Evolutionary conservation across 2,888 invertebrate species (phyloP).

Genomic region (Scrobipalpa atriplicella): DNA sequence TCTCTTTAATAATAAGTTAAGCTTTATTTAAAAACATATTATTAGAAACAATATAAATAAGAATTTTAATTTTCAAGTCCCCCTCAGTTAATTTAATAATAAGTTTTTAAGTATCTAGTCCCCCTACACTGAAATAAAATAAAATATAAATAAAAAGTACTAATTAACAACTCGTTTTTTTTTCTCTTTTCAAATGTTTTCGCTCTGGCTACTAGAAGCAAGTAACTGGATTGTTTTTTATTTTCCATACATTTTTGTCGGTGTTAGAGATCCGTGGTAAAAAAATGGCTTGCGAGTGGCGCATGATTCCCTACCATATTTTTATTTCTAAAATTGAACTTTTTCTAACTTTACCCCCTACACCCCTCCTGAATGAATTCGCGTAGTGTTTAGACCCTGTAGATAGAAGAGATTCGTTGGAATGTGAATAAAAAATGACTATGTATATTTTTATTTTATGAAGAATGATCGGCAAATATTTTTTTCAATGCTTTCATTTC

Average conservation of each 20-base stretch:
- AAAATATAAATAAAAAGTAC: constrained; percentile 42
- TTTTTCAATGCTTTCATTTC: neutral
- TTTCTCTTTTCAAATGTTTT: constrained; percentile 66
- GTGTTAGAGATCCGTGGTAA: constrained; percentile 65
- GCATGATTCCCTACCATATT: constrained; percentile 59
- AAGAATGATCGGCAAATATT: neutral
- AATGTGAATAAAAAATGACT: constrained; percentile 46
- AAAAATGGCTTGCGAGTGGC: constrained; percentile 67
- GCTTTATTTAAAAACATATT: neutral
- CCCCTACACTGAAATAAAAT: constrained; percentile 40
- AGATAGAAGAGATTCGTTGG: constrained; percentile 78
- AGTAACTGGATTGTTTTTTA: constrained; percentile 67
- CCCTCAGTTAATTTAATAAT: neutral
- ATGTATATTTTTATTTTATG: constrained; percentile 4
- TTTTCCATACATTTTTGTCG: constrained; percentile 50
- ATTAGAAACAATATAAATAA: neutral
- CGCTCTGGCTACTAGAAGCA: constrained; percentile 83
- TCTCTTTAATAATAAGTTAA: neutral
- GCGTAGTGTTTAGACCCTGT: constrained; percentile 72
- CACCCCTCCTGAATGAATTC: constrained; percentile 68
- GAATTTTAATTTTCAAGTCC: too few species aligned
- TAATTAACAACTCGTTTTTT: constrained; percentile 59
- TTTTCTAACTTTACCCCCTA: constrained; percentile 48
- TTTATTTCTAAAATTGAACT: constrained; percentile 40
- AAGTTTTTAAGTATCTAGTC: constrained; percentile 12